Conservation (phyloP, 2,888 invertebrate species). For the Ganaspis brasiliensis region DNA sequence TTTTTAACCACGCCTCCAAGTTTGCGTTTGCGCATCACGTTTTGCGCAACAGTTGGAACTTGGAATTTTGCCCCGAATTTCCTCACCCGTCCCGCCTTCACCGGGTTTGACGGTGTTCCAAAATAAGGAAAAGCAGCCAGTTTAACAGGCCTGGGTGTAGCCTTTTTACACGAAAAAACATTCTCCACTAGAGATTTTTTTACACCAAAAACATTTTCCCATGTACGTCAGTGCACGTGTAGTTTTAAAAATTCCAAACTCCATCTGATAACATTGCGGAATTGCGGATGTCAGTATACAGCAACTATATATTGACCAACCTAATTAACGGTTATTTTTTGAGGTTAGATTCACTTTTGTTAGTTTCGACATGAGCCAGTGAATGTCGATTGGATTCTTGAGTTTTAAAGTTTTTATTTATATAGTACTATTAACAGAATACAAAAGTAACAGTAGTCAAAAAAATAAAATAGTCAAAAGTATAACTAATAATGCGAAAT, state of each 20-base stretch:
- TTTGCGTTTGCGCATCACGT: conserved; percentile 70
- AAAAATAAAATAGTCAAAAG: too few relatives aligned
- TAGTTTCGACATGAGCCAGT: background rate
- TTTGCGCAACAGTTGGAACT: conserved; percentile 75
- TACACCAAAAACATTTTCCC: background rate
- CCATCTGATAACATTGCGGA: background rate
- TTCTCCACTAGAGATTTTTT: background rate
- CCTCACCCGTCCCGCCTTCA: conserved; percentile 63
- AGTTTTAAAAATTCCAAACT: conserved; percentile 8
- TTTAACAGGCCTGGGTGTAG: conserved; percentile 43
- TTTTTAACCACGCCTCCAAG: conserved; percentile 66
- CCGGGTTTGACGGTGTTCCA: conserved; percentile 59
- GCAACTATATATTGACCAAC: conserved; percentile 47
- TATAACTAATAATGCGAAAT: too few relatives aligned
- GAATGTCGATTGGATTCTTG: background rate
- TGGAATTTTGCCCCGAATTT: conserved; percentile 79
- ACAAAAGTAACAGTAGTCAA: too few relatives aligned
- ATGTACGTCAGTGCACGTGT: conserved; percentile 28
- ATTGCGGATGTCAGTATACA: conserved; percentile 4
- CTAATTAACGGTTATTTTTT: conserved; percentile 63
- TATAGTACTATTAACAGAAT: too few relatives aligned
- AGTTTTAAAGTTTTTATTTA: background rate
- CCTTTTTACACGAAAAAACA: conserved; percentile 17
- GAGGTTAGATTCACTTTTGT: conserved; percentile 53
- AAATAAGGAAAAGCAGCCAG: conserved; percentile 56